Percentiles rank a stretch among this genome's conserved stretches.
Conservation (phyloP, 2,888 invertebrate genomes). For the Mesorhabditis spiculigera region DNA sequence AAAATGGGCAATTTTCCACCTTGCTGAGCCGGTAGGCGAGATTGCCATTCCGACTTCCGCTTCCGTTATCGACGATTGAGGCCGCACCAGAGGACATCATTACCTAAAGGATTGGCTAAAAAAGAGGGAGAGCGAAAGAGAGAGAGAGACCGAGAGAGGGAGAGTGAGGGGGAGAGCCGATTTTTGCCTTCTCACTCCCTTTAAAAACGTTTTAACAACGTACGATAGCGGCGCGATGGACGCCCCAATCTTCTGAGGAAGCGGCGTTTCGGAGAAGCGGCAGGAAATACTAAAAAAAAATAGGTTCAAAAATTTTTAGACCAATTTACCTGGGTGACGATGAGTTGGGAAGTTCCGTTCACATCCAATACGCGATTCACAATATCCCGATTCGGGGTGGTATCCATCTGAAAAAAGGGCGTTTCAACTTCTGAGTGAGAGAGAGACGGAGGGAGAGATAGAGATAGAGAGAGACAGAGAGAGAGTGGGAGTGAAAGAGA, state of each 20-base stretch:
- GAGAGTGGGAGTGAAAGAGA: no score
- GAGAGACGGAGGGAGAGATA: no score
- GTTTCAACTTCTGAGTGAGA: no score
- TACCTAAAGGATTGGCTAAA: background rate
- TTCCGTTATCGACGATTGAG: conserved; percentile 3
- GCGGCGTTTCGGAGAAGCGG: background rate
- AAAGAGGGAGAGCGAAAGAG: background rate
- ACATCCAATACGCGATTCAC: background rate
- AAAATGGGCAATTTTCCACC: background rate
- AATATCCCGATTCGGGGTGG: background rate
- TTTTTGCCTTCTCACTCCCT: background rate
- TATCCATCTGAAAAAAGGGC: background rate
- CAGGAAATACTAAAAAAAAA: background rate
- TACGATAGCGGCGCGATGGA: background rate
- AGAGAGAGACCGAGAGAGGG: background rate
- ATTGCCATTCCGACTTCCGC: background rate
- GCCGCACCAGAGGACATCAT: background rate
- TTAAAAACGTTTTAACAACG: background rate
- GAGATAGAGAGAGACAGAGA: no score
- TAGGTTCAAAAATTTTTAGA: background rate
- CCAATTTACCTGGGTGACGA: conserved; percentile 2
- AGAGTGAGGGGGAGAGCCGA: conserved; percentile 1
- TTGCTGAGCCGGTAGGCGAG: background rate
- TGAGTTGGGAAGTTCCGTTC: background rate
- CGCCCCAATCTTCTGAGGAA: background rate